phyloP scores from a whole-genome alignment of 2,888 invertebrate species.

The Eutolmus rufibarbis region DNA sequence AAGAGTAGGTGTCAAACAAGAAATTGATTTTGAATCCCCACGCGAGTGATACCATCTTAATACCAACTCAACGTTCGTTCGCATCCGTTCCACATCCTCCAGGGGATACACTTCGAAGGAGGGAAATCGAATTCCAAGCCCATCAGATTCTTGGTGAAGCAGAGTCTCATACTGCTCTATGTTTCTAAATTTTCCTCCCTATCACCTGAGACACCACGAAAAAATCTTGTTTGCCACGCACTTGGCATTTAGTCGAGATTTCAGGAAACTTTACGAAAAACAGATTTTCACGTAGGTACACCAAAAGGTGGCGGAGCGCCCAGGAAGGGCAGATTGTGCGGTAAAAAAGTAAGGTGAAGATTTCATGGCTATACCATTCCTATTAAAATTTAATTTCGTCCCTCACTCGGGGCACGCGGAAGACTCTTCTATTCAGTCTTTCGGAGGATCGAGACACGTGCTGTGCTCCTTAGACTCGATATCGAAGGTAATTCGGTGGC shows the following conservation, averaged over 20 bases:
- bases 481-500: background rate
- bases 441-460: background rate
- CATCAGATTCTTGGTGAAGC: background rate
- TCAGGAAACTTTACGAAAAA: background rate
- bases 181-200: background rate
- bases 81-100: background rate
- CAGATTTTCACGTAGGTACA: background rate
- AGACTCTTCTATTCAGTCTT: background rate
- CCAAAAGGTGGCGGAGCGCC: background rate
- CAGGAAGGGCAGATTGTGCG: background rate
- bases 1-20: background rate
- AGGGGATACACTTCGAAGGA: background rate
- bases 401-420: background rate
- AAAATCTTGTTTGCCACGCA: background rate
- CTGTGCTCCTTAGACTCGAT: background rate
- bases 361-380: background rate
- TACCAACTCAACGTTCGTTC: background rate
- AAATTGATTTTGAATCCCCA: background rate
- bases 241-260: background rate
- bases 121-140: background rate
- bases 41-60: background rate
- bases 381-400: background rate
- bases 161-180: background rate
- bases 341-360: background rate
- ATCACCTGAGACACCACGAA: background rate